A percentile compares a stretch with the other conserved stretches of the same genome.
Conservation (phyloP, 2,113 vertebrate species). For the Rynchops niger region DNA sequence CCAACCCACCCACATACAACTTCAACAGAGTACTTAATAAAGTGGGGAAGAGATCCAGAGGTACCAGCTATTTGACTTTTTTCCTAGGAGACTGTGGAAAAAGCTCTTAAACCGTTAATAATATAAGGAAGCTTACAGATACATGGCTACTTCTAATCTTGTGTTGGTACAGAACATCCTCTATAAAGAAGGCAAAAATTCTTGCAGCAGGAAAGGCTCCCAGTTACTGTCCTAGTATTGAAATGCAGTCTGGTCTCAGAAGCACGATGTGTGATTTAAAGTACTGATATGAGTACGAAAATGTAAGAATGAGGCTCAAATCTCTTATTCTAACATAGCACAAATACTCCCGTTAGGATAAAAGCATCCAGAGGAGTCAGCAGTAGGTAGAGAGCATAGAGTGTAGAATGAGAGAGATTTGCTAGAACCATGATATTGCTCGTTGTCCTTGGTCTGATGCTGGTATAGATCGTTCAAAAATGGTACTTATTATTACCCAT, state of each 20-base stretch:
- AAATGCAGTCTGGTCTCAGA: neutral
- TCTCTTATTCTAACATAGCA: neutral
- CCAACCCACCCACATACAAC: fast-evolving
- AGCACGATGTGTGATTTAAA: fast-evolving
- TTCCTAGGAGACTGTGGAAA: neutral
- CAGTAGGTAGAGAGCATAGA: neutral
- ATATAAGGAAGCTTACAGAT: neutral
- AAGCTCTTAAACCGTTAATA: neutral
- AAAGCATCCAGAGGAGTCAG: neutral
- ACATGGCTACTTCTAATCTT: neutral
- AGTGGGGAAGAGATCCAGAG: fast-evolving
- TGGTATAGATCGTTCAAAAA: neutral
- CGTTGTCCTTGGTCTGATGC: neutral
- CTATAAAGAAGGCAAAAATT: neutral
- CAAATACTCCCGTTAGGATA: neutral
- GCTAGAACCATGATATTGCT: neutral
- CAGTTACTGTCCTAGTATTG: neutral
- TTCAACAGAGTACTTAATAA: neutral
- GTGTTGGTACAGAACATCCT: neutral
- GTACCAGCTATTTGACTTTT: neutral
- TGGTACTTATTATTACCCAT: neutral
- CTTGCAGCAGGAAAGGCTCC: neutral
- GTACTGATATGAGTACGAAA: neutral
- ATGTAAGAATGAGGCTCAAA: neutral
- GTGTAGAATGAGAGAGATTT: neutral